Evolutionary conservation across 2,888 invertebrate species (phyloP).

Genomic region (Blastobasis adustella): DNA sequence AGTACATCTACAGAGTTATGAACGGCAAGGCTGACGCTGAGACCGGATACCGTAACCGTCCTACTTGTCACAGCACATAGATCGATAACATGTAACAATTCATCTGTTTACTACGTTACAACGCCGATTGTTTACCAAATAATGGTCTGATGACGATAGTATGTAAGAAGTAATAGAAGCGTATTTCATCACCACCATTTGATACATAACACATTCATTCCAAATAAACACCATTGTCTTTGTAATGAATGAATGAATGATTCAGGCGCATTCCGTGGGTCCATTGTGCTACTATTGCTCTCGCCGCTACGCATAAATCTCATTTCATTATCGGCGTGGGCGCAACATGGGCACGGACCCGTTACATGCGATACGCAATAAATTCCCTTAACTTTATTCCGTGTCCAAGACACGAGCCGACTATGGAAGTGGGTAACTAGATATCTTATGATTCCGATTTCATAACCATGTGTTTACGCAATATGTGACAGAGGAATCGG

Average conservation of each 20-base stretch:
- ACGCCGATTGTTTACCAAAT: slow-evolving; percentile 18
- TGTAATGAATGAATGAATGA: too few species aligned
- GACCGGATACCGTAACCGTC: slow-evolving; percentile 40
- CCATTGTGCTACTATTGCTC: slow-evolving; percentile 61
- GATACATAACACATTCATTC: too few species aligned
- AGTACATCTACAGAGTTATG: slow-evolving; percentile 26
- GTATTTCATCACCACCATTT: too few species aligned
- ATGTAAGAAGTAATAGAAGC: too few species aligned
- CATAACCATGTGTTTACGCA: too few species aligned
- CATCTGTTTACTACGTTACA: too few species aligned
- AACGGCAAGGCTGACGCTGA: slow-evolving; percentile 24
- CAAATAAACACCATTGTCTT: too few species aligned
- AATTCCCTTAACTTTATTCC: slow-evolving; percentile 17
- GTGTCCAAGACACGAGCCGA: slow-evolving; percentile 4
- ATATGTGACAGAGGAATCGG: too few species aligned
- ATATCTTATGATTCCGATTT: background rate
- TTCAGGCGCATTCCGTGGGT: slow-evolving; percentile 48
- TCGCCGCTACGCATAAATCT: slow-evolving; percentile 61
- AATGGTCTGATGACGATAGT: slow-evolving; percentile 24
- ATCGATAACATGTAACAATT: background rate
- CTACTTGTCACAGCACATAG: slow-evolving; percentile 33
- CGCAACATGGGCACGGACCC: slow-evolving; percentile 53
- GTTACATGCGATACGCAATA: slow-evolving; percentile 41
- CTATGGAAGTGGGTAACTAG: too few species aligned
- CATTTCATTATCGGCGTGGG: slow-evolving; percentile 63